phyloP scores from a whole-genome alignment of 2,113 vertebrate species.

The Kobus ellipsiprymnus region DNA sequence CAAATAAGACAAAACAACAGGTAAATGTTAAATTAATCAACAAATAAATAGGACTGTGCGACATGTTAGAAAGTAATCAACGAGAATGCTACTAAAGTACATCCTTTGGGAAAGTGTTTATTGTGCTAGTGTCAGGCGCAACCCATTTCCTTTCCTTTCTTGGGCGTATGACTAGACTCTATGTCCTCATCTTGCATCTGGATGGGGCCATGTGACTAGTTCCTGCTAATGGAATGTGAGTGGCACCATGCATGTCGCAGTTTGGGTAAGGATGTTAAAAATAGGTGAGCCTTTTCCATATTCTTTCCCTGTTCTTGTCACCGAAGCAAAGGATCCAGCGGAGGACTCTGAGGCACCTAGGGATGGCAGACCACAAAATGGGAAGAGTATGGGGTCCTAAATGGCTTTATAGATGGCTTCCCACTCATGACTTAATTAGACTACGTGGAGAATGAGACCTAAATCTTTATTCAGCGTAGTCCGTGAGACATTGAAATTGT shows the following conservation, averaged over 20 bases:
- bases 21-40: not conserved
- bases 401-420: not conserved
- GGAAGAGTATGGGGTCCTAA: not conserved
- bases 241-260: not conserved
- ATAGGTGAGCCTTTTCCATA: not conserved
- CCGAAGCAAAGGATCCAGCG: not conserved
- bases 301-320: not conserved
- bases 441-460: not conserved
- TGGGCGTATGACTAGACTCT: not conserved
- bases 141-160: not conserved
- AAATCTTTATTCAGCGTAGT: not conserved
- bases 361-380: not conserved
- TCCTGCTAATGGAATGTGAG: not conserved
- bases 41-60: not conserved
- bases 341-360: not conserved
- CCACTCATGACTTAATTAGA: not conserved
- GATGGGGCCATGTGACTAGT: not conserved
- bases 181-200: not conserved
- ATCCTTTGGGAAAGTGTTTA: not conserved
- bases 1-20: not conserved
- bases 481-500: not conserved
- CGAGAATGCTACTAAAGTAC: not conserved
- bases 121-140: not conserved
- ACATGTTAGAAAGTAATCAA: slow-evolving; percentile 4
- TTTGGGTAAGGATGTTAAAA: not conserved